Evolutionary conservation across 2,113 vertebrate genomes (phyloP), one percentile per base, ranked within the genome.

Genomic region (Diphyllodes magnificus): DNA sequence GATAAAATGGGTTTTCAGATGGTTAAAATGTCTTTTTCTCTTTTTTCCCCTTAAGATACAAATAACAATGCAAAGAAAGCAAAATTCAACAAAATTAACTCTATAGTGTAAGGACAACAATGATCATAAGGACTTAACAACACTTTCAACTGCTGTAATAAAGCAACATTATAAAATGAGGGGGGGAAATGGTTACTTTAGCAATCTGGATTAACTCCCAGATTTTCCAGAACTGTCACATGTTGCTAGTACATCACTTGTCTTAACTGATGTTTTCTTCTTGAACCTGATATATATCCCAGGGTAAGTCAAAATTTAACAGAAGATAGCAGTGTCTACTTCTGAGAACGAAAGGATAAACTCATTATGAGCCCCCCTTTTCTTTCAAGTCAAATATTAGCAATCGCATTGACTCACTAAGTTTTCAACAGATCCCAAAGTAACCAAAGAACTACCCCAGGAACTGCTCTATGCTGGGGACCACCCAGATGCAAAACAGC

Each of bases 171-270:
- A 63, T 47, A 78, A 82, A 71, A 11, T 33, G 13, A 37, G 31
- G 0, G 6, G 1, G 0, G 6, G 8, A 53, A 47, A 13, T n/a
- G 2, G 6, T 50, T 82, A 31, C 30, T 1, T 84, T 54, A 75
- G 16, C 30, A 71, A 72, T 44, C 25, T 68, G 33, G 39, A 90
- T 44, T 72, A 71, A 56, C 24, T 88, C n/a, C 18, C 33, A 79
- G 15, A 37, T 82, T 75, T 82, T 35, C 33, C 44, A 82, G 42
- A 79, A 33, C 7, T 40, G 35, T 78, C 18, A 21, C 14, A 14
- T 28, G 10, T 54, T 87, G 10, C 22, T 42, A 53, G 15, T 25
- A 47, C 54, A 70, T 31, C 28, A 16, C 28, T 66, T 79, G 20
- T 30, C 86, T 89, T 70, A 83, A 59, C 10, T 33, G 45, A 35